A percentile compares a stretch with the other conserved stretches of the same genome.
Conservation (phyloP, 2,797 vertebrate species). For the Mus spretus region DNA sequence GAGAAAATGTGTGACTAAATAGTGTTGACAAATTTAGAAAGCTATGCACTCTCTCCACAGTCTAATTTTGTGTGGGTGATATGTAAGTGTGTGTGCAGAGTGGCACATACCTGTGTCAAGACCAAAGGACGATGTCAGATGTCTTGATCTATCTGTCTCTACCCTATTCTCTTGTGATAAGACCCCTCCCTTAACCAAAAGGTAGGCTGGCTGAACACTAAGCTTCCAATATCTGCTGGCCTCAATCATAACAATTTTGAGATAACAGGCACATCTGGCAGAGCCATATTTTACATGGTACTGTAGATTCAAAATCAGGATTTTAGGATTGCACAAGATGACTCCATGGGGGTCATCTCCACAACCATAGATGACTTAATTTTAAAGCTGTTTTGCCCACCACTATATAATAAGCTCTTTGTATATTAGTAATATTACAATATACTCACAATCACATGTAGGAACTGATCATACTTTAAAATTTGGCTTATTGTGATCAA, state of each 20-base stretch:
- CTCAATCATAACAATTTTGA: neutral
- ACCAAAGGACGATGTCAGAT: neutral
- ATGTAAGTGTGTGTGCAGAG: neutral
- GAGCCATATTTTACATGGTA: neutral
- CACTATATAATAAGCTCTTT: neutral
- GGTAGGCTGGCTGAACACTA: neutral
- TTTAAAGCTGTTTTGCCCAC: neutral
- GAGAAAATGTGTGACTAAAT: neutral
- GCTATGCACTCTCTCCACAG: neutral
- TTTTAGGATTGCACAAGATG: neutral
- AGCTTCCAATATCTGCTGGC: neutral
- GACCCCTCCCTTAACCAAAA: neutral
- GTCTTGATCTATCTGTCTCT: neutral
- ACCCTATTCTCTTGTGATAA: neutral
- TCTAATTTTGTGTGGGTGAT: neutral
- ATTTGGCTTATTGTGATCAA: constrained; percentile 58
- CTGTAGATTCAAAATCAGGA: neutral
- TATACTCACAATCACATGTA: neutral
- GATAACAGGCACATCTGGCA: neutral
- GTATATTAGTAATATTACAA: neutral
- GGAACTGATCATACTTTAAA: constrained; percentile 49
- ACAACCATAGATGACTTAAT: neutral
- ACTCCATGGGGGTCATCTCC: neutral
- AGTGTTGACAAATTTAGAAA: neutral
- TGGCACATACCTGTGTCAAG: neutral